phyloP scores from a whole-genome alignment of 2,113 vertebrate genomes.

The Furnarius figulus region DNA sequence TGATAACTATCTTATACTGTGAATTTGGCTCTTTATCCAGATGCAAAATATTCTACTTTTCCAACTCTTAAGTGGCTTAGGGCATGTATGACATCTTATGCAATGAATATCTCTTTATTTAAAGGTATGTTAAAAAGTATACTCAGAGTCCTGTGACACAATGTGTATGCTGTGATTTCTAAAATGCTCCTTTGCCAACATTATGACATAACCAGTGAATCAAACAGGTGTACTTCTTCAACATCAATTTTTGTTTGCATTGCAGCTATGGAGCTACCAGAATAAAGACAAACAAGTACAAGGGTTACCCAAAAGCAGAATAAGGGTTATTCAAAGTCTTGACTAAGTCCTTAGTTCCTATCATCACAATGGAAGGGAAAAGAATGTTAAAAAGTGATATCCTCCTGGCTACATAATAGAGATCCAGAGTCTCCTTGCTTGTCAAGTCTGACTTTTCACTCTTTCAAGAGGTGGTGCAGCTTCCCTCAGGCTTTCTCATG shows the following conservation, averaged over 20 bases:
- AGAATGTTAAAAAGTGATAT: background rate
- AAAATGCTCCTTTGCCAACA: background rate
- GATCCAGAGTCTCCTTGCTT: background rate
- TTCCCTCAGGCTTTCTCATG: background rate
- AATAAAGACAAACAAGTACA: background rate
- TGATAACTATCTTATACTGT: background rate
- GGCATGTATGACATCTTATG: background rate
- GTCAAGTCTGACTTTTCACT: background rate
- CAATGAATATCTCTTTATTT: background rate
- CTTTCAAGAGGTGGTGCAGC: background rate
- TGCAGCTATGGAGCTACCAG: background rate
- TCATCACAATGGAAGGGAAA: background rate
- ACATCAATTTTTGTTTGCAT: background rate
- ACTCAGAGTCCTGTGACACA: background rate
- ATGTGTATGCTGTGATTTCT: background rate
- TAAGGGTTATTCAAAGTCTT: background rate
- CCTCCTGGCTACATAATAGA: background rate
- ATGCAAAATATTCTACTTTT: background rate
- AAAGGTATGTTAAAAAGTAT: background rate
- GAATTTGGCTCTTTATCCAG: conserved; percentile 3
- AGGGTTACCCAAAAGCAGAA: background rate
- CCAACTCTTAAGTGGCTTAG: background rate
- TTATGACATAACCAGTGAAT: background rate
- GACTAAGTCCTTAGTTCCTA: background rate
- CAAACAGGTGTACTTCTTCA: background rate